These are phyloP conservation scores for Pycnomerus fuliginosus DNA, from an alignment of 2,888 invertebrate species.

Conservation along the genomic window DNA sequence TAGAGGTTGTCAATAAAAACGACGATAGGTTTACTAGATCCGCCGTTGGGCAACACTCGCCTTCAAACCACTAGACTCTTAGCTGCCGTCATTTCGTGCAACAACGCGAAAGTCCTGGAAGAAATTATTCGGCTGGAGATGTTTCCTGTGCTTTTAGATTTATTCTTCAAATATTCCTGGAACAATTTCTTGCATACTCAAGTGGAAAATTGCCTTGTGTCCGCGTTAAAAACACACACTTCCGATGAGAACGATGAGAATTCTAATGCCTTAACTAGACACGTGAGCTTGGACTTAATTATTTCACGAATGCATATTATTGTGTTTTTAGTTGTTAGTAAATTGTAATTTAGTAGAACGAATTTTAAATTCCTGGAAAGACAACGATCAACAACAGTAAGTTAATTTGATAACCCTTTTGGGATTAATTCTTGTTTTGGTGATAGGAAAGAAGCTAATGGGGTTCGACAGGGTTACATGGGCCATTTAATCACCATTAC, in stretches of 20 bases:
- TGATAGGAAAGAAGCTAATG: slow-evolving; percentile 55
- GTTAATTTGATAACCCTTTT: too few relatives aligned
- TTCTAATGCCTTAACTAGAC: slow-evolving; percentile 56
- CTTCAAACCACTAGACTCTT: slow-evolving; percentile 79
- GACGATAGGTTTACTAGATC: slow-evolving; percentile 68
- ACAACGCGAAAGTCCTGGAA: slow-evolving; percentile 69
- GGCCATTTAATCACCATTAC: slow-evolving; percentile 66
- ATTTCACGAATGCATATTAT: slow-evolving; percentile 9
- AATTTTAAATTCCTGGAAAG: slow-evolving; percentile 79
- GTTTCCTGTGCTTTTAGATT: slow-evolving; percentile 69
- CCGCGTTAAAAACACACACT: slow-evolving; percentile 60
- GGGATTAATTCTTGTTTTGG: slow-evolving; percentile 7
- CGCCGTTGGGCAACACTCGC: slow-evolving; percentile 77
- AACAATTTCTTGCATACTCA: slow-evolving; percentile 96
- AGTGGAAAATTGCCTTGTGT: slow-evolving; percentile 75
- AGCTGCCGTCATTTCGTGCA: slow-evolving; percentile 72
- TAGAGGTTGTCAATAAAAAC: slow-evolving; percentile 67
- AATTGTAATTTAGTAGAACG: slow-evolving; percentile 78
- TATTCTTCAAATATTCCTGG: slow-evolving; percentile 87
- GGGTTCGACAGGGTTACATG: slow-evolving; percentile 64
- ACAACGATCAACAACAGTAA: slow-evolving; percentile 77
- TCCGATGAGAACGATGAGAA: slow-evolving; percentile 47
- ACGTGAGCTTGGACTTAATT: slow-evolving; percentile 49
- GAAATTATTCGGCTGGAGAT: slow-evolving; percentile 61
- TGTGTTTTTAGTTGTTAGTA: slow-evolving; percentile 51